phyloP scores from a whole-genome alignment of 37 sponge, comb jelly and placozoan genomes.

The Chondrosia reniformis region DNA sequence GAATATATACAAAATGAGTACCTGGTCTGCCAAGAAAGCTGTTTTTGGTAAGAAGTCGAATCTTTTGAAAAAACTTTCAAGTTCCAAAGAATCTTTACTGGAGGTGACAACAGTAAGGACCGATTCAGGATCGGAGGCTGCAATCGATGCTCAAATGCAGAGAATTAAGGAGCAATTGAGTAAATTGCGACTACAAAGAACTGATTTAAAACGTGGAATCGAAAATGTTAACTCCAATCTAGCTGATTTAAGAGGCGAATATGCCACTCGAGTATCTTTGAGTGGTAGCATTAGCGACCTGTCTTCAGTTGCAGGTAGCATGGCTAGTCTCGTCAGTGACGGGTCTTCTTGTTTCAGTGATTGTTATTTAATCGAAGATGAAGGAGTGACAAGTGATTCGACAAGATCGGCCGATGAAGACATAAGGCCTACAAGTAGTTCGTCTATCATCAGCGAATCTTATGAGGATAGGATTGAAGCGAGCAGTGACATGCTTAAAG shows the following conservation, averaged over 20 bases:
- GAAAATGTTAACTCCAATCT: background rate
- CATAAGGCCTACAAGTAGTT: no score
- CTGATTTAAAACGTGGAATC: background rate
- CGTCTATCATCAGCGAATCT: no score
- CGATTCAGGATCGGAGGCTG: background rate
- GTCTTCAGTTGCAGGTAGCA: background rate
- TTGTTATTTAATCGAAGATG: no score
- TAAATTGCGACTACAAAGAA: background rate
- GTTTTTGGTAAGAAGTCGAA: no score
- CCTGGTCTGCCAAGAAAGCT: no score
- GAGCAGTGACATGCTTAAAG: no score
- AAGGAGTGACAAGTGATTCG: no score
- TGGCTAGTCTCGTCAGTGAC: background rate
- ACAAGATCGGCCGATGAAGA: no score
- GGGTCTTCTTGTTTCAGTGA: background rate
- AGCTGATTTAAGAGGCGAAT: background rate
- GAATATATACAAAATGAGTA: no score
- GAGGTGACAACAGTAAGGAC: background rate
- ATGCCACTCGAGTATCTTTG: background rate
- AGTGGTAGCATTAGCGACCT: background rate
- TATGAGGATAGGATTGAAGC: no score
- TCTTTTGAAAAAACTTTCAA: no score
- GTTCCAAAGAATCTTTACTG: background rate
- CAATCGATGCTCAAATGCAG: constrained; percentile 21
- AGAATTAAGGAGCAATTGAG: constrained; percentile 27